Conservation (phyloP, 2,113 vertebrate genomes). For the Hirundichthys speculiger region DNA sequence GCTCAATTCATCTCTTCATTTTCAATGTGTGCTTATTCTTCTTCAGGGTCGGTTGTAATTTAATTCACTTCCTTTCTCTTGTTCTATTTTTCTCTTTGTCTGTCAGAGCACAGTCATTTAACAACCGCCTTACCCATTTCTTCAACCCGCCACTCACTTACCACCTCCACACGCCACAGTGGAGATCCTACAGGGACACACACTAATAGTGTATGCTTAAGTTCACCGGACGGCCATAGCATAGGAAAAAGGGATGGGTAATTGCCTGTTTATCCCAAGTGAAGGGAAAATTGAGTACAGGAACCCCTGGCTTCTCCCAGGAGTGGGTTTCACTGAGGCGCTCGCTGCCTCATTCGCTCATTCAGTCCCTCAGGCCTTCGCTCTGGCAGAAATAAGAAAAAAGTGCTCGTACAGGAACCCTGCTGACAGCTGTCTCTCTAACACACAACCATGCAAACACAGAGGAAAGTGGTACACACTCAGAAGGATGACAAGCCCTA, state of each 20-base stretch:
- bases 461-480: constrained; percentile 30
- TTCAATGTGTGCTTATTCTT: constrained; percentile 43
- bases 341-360: constrained; percentile 71
- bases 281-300: constrained; percentile 88
- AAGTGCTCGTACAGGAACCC: constrained; percentile 74
- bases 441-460: constrained; percentile 38
- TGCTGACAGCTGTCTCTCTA: constrained; percentile 75
- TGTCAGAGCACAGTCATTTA: constrained; percentile 70
- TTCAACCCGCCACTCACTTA: constrained; percentile 59
- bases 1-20: constrained; percentile 56
- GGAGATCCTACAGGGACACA: constrained; percentile 90
- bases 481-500: constrained; percentile 77
- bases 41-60: constrained; percentile 51
- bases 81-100: constrained; percentile 43
- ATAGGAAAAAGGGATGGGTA: constrained; percentile 90
- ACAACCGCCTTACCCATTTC: constrained; percentile 68
- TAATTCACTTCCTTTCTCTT: constrained; percentile 30
- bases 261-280: constrained; percentile 96
- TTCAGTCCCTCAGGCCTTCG: constrained; percentile 71
- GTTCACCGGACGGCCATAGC: constrained; percentile 90
- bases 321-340: constrained; percentile 69
- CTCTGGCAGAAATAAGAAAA: constrained; percentile 71
- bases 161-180: constrained; percentile 66
- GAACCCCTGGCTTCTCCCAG: constrained; percentile 77
- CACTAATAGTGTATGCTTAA: constrained; percentile 95